These are phyloP conservation scores for Ochlodes sylvanus DNA, from an alignment of 2,888 invertebrate genomes.

Conservation along the genomic window DNA sequence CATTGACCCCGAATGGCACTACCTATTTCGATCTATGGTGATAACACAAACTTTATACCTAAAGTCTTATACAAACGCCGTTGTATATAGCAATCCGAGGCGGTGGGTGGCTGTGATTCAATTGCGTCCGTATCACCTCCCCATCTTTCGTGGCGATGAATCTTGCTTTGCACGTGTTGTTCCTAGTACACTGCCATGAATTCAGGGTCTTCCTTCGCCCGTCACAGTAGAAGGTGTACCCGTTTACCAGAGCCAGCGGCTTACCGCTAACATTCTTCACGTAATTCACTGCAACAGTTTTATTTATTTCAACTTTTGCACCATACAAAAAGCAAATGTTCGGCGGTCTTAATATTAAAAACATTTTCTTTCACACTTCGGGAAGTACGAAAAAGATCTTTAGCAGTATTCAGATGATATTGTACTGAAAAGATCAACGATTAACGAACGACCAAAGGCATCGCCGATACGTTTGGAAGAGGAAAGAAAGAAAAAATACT, in stretches of 20 bases:
- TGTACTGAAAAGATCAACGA: too few relatives aligned
- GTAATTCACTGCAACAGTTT: conserved; percentile 41
- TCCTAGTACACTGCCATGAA: conserved; percentile 47
- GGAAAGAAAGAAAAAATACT: too few relatives aligned
- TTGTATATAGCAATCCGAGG: conserved; percentile 41
- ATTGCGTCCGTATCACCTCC: conserved; percentile 16
- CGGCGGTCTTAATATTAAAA: too few relatives aligned
- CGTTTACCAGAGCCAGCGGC: conserved; percentile 51
- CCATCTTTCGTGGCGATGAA: conserved; percentile 29
- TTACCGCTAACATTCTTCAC: conserved; percentile 42
- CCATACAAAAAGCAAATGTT: too few relatives aligned
- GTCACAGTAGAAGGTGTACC: conserved; percentile 52
- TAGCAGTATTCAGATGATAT: too few relatives aligned
- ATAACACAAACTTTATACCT: neutral
- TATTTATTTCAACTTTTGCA: too few relatives aligned
- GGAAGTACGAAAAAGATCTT: too few relatives aligned
- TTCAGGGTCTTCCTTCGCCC: conserved; percentile 45
- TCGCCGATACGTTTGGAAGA: too few relatives aligned
- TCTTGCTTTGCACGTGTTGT: conserved; percentile 36
- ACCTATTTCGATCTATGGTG: too few relatives aligned
- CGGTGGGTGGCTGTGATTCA: conserved; percentile 42
- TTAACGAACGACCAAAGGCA: too few relatives aligned
- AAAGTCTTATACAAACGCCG: conserved; percentile 27
- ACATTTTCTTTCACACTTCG: too few relatives aligned
- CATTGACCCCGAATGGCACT: too few relatives aligned